Conservation (phyloP, 2,113 vertebrate genomes). For the Cinclus mexicanus region DNA sequence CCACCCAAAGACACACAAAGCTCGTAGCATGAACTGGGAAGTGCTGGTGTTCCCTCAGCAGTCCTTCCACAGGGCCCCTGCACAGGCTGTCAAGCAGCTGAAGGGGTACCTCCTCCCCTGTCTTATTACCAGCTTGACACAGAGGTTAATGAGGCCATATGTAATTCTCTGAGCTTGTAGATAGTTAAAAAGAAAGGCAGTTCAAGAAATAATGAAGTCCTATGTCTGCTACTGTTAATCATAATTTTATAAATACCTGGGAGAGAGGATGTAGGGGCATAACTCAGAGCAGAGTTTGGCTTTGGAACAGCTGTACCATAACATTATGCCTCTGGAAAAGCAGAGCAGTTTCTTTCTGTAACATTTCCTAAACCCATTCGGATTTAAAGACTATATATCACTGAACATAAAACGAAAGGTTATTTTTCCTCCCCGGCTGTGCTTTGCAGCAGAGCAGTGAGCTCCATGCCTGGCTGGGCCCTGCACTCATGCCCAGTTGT, state of each 20-base stretch:
- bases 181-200: not conserved
- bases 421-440: constrained; percentile 36
- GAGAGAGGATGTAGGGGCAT: not conserved
- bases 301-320: constrained; percentile 16
- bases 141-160: not conserved
- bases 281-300: not conserved
- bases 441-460: not conserved
- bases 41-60: not conserved
- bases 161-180: not conserved
- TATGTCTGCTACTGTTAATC: not conserved
- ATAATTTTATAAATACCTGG: constrained; percentile 15
- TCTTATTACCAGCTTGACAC: not conserved
- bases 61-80: not conserved
- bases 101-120: not conserved
- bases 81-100: not conserved
- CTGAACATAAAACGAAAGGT: constrained; percentile 48
- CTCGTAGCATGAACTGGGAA: fast-evolving
- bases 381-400: constrained; percentile 34
- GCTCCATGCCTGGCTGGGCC: not conserved
- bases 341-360: not conserved
- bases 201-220: constrained; percentile 9
- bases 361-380: constrained; percentile 22
- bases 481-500: fast-evolving
- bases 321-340: constrained; percentile 12
- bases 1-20: fast-evolving